Conservation (phyloP, 2,113 vertebrate genomes). For the Euleptes europaea region DNA sequence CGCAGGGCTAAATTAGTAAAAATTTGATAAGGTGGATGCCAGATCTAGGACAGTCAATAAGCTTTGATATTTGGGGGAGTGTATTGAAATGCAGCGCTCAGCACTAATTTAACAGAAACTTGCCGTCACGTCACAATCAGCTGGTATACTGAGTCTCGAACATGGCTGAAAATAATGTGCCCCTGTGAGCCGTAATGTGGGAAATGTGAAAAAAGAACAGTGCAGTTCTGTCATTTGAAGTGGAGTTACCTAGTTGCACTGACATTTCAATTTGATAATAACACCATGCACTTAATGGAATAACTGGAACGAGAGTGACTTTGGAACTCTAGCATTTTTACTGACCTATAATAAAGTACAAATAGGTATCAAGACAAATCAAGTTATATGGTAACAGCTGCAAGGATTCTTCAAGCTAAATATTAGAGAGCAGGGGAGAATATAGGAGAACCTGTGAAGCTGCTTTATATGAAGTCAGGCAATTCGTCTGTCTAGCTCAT, state of each 20-base stretch:
- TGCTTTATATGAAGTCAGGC: no score
- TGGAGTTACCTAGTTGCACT: background rate
- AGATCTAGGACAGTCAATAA: background rate
- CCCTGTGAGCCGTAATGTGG: background rate
- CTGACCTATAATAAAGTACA: background rate
- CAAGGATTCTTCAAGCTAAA: background rate
- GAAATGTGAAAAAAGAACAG: background rate
- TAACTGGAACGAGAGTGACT: background rate
- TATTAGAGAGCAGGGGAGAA: no score
- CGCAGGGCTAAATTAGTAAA: background rate
- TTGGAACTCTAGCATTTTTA: background rate
- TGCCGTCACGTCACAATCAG: background rate
- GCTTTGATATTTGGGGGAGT: background rate
- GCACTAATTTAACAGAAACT: background rate
- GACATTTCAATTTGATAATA: background rate
- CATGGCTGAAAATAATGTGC: background rate
- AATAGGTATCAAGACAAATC: background rate
- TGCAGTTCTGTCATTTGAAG: background rate
- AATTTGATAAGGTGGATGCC: background rate
- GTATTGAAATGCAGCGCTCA: background rate
- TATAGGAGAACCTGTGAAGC: no score
- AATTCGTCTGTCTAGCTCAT: no score
- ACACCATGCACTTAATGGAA: background rate
- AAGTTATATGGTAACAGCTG: background rate
- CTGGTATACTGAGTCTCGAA: background rate